These are phyloP conservation scores for Cephalopachus bancanus DNA, from an alignment of 2,797 vertebrate genomes.

Conservation along the genomic window DNA sequence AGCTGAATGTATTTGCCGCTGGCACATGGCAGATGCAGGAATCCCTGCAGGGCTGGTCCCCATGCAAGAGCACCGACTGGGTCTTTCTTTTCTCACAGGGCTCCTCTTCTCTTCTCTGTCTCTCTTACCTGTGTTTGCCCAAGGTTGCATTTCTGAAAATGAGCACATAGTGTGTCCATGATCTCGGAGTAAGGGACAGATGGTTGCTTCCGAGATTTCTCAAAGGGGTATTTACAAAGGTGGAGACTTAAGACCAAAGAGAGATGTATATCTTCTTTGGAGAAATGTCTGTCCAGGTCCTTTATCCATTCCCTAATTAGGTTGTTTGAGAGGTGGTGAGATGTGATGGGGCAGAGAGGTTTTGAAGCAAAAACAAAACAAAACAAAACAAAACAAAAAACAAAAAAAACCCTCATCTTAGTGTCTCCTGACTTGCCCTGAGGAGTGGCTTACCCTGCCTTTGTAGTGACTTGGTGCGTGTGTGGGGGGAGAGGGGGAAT, in stretches of 20 bases:
- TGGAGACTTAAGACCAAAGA: neutral
- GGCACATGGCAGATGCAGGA: neutral
- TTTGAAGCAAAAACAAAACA: neutral
- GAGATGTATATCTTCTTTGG: neutral
- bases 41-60: too few species aligned
- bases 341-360: neutral
- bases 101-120: neutral
- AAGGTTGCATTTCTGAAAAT: neutral
- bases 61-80: neutral
- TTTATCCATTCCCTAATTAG: too few species aligned
- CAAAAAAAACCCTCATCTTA: neutral
- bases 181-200: neutral
- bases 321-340: too few species aligned
- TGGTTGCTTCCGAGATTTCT: neutral
- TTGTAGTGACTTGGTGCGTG: neutral
- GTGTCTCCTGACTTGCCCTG: neutral
- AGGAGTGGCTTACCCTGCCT: neutral
- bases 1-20: neutral
- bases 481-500: too few species aligned
- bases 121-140: neutral
- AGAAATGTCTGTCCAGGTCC: too few species aligned
- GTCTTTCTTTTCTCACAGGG: neutral
- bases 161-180: neutral
- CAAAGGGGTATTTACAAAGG: neutral
- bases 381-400: neutral